These are phyloP conservation scores for Achatina immaculata DNA, from an alignment of 1,140 invertebrate genomes.

Conservation along the genomic window DNA sequence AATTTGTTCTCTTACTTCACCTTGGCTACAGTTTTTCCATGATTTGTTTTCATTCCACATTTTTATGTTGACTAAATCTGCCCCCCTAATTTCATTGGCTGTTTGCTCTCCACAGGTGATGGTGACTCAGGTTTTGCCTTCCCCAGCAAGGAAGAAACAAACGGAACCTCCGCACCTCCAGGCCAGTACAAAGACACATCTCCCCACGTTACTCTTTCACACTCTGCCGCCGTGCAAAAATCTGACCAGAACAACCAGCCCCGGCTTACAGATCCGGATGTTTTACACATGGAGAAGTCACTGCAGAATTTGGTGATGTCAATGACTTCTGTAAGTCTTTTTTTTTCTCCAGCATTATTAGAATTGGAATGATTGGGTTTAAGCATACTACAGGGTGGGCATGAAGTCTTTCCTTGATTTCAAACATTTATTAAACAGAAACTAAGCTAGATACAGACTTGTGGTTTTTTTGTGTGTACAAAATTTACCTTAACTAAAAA, in stretches of 20 bases:
- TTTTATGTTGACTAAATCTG: not conserved
- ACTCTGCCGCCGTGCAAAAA: not conserved
- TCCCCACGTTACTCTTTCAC: not conserved
- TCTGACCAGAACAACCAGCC: not conserved
- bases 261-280: not conserved
- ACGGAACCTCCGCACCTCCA: slow-evolving; percentile 9
- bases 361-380: not conserved
- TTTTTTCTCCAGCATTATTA: too few species aligned
- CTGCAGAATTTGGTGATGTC: slow-evolving; percentile 27
- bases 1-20: too few species aligned
- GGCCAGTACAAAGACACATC: slow-evolving; percentile 19
- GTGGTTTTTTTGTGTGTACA: too few species aligned
- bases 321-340: slow-evolving; percentile 21
- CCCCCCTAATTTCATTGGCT: too few species aligned
- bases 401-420: too few species aligned
- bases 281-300: slow-evolving; percentile 31
- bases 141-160: slow-evolving; percentile 12
- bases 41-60: not conserved
- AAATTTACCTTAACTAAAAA: too few species aligned
- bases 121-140: slow-evolving; percentile 33
- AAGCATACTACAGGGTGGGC: too few species aligned
- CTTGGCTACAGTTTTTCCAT: not conserved
- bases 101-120: slow-evolving; percentile 16
- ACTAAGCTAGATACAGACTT: too few species aligned
- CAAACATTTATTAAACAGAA: too few species aligned